A percentile compares a stretch with the other conserved stretches of the same genome.
These are phyloP conservation scores for Varanus salvator DNA, from an alignment of 2,113 vertebrate genomes.

Conservation along the genomic window DNA sequence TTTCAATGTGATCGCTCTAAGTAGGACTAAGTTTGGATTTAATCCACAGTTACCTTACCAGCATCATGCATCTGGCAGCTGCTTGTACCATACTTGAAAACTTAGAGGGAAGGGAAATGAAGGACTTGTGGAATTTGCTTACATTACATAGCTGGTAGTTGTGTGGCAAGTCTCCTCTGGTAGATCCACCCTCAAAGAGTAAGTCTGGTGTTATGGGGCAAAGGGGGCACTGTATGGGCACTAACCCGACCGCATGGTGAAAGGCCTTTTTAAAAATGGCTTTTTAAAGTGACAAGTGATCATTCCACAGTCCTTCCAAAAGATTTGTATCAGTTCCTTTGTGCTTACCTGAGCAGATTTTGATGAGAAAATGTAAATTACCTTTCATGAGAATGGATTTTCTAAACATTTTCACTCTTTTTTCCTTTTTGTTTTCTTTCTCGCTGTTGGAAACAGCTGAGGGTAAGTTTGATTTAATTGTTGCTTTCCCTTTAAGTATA, in stretches of 20 bases:
- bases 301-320: not conserved
- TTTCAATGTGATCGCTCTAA: too few species aligned
- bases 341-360: not conserved
- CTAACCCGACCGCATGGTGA: not conserved
- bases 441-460: constrained; percentile 21
- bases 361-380: not conserved
- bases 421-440: not conserved
- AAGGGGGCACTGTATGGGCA: not conserved
- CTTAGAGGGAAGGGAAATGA: not conserved
- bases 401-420: not conserved
- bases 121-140: not conserved
- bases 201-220: not conserved
- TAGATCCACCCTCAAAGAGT: not conserved
- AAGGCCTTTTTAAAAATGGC: not conserved
- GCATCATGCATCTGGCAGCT: not conserved
- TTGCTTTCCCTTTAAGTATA: not conserved
- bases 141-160: not conserved
- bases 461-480: constrained; percentile 21
- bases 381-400: not conserved
- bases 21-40: too few species aligned
- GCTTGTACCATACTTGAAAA: not conserved
- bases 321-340: not conserved
- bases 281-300: not conserved
- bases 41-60: too few species aligned
- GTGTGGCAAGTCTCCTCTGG: not conserved